phyloP scores from a whole-genome alignment of 2,888 invertebrate genomes.

The Salticus scenicus region DNA sequence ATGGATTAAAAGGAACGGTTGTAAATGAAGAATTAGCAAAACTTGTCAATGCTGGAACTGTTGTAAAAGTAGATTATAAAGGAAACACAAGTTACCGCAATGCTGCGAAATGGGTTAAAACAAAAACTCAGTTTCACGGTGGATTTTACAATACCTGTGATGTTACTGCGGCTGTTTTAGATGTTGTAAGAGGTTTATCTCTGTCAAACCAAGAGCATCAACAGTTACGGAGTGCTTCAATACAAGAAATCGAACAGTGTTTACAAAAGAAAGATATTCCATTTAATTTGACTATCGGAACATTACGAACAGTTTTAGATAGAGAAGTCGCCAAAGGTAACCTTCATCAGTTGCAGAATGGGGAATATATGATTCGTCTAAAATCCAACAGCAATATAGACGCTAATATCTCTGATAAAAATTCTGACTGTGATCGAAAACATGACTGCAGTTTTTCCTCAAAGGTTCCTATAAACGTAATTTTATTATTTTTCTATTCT shows the following conservation, averaged over 20 bases:
- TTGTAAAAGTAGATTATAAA: conserved; percentile 89
- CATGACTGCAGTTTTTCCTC: conserved; percentile 23
- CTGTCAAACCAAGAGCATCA: conserved; percentile 25
- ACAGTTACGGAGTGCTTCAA: conserved; percentile 70
- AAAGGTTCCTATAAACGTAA: neutral
- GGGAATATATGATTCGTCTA: conserved; percentile 71
- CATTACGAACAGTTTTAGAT: conserved; percentile 81
- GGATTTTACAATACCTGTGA: conserved; percentile 46
- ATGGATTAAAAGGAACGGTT: conserved; percentile 82
- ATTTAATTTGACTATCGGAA: conserved; percentile 72
- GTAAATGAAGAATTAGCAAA: conserved; percentile 84
- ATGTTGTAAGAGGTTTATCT: conserved; percentile 35
- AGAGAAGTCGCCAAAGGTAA: conserved; percentile 84
- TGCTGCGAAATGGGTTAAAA: conserved; percentile 83
- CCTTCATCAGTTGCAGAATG: conserved; percentile 79
- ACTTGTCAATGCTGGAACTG: conserved; percentile 84
- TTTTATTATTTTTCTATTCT: neutral
- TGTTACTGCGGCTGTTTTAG: conserved; percentile 38
- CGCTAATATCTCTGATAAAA: neutral
- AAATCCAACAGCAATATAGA: neutral
- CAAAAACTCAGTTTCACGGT: conserved; percentile 79
- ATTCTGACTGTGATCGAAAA: neutral
- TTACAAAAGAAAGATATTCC: conserved; percentile 73
- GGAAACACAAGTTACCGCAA: conserved; percentile 90
- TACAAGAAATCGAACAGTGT: conserved; percentile 74